phyloP scores from a whole-genome alignment of 1,140 invertebrate species.

The Argopecten irradians region DNA sequence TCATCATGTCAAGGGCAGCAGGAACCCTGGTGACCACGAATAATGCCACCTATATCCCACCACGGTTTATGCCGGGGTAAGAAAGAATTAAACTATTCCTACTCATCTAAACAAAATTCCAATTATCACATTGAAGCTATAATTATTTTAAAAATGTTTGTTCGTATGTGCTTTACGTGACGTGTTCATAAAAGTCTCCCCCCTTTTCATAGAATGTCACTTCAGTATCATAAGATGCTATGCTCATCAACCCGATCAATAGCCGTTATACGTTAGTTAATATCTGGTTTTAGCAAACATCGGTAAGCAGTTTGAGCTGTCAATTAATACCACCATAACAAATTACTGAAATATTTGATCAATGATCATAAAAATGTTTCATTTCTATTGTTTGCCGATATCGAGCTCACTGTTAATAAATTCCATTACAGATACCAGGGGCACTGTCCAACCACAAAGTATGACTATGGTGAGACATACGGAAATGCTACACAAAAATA shows the following conservation, averaged over 20 bases:
- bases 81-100: slow-evolving; percentile 21
- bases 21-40: slow-evolving; percentile 77
- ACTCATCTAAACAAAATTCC: neutral
- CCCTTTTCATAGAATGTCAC: too few relatives aligned
- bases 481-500: slow-evolving; percentile 76
- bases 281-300: neutral
- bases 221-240: too few relatives aligned
- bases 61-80: slow-evolving; percentile 77
- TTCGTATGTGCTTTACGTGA: neutral
- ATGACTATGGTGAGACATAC: slow-evolving; percentile 78
- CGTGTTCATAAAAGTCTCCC: neutral
- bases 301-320: neutral
- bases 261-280: neutral
- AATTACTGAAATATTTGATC: neutral
- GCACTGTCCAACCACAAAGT: slow-evolving; percentile 77
- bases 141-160: neutral
- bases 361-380: too few relatives aligned
- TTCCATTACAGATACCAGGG: slow-evolving; percentile 73
- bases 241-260: neutral
- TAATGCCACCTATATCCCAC: slow-evolving; percentile 77
- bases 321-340: neutral
- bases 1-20: slow-evolving; percentile 74
- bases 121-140: neutral
- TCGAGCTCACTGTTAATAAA: neutral
- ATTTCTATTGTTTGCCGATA: slow-evolving; percentile 31